phyloP scores from a whole-genome alignment of 2,797 vertebrate genomes.

The Sebastiscus tertius region DNA sequence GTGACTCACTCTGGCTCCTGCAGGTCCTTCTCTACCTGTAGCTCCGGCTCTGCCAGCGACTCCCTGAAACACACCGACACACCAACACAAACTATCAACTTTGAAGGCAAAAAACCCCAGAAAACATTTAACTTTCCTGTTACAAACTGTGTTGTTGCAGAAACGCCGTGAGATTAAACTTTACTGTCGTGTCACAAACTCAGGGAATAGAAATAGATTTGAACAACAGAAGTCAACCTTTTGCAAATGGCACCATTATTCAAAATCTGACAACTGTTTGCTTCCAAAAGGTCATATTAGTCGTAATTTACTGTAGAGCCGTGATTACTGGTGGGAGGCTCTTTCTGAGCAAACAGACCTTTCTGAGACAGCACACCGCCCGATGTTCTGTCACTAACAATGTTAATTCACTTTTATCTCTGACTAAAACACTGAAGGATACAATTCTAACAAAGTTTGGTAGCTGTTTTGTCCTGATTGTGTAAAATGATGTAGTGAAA shows the following conservation, averaged over 20 bases:
- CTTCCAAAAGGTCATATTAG: slow-evolving; percentile 1
- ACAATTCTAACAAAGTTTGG: neutral
- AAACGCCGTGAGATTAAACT: neutral
- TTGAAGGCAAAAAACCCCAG: neutral
- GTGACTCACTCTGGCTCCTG: slow-evolving; percentile 90
- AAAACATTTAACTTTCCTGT: neutral
- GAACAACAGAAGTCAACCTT: slow-evolving; percentile 11
- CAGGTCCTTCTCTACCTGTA: slow-evolving; percentile 87
- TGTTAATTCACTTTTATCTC: neutral
- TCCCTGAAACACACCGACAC: slow-evolving; percentile 80
- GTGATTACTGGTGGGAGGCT: neutral
- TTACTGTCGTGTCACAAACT: neutral
- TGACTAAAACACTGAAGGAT: neutral
- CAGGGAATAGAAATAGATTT: neutral
- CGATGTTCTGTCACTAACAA: neutral
- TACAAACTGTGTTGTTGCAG: neutral
- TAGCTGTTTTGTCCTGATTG: too few species aligned
- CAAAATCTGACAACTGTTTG: neutral
- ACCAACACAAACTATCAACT: neutral
- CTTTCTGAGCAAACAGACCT: neutral
- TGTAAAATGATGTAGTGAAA: too few species aligned
- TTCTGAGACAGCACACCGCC: neutral
- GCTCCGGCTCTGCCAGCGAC: slow-evolving; percentile 87
- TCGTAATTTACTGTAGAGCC: neutral
- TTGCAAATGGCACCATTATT: slow-evolving; percentile 19